A percentile compares a stretch with the other conserved stretches of the same genome.
Conservation (phyloP, 2,113 vertebrate genomes). For the Caranx ignobilis region DNA sequence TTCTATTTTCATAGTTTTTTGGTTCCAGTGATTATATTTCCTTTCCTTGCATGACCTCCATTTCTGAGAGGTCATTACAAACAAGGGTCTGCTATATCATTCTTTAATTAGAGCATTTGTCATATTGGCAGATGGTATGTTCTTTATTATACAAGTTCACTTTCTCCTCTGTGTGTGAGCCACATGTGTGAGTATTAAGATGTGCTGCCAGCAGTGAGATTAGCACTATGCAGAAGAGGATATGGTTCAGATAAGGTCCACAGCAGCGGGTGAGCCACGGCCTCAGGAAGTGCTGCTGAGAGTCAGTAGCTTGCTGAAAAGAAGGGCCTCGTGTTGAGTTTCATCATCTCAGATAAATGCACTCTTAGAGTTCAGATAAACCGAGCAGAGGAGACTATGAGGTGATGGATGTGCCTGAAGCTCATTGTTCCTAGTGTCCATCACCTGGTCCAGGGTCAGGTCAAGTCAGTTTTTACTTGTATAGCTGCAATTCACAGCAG, state of each 20-base stretch:
- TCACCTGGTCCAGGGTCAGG: constrained; percentile 19
- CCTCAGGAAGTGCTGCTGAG: constrained; percentile 18
- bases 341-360: constrained; percentile 16
- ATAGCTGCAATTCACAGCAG: too few species aligned
- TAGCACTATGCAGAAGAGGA: constrained; percentile 26
- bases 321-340: constrained; percentile 29
- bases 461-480: constrained; percentile 1
- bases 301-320: constrained; percentile 18
- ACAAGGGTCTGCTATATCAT: constrained; percentile 2
- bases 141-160: constrained; percentile 8
- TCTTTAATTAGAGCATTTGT: constrained; percentile 35
- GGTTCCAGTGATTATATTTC: constrained; percentile 7
- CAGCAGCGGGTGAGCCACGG: constrained; percentile 27
- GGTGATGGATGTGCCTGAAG: constrained; percentile 1
- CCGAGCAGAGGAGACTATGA: constrained; percentile 5
- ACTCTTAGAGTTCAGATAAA: constrained; percentile 12
- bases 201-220: constrained; percentile 39
- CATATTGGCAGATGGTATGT: constrained; percentile 18
- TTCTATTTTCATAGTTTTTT: neutral
- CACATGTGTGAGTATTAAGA: constrained; percentile 24
- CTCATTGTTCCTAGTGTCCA: constrained; percentile 21
- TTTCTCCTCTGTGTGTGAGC: constrained; percentile 18
- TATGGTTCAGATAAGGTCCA: constrained; percentile 40
- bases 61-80: constrained; percentile 9
- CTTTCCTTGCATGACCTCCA: neutral